Evolutionary conservation across 2,888 invertebrate species (phyloP).

Genomic region (Nomada fucata): DNA sequence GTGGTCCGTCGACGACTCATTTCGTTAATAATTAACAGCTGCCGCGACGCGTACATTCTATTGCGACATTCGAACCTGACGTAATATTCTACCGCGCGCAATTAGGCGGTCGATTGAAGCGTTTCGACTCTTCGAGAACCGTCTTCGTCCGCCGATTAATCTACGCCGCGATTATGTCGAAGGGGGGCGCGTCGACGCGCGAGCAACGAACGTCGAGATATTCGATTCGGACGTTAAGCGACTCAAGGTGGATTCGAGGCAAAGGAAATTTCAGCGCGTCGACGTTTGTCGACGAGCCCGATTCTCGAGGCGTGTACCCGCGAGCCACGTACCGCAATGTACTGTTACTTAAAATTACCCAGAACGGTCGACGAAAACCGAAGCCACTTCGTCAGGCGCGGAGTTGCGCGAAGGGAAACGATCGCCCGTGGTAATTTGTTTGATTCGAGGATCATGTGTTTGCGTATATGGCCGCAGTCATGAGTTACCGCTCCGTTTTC

Average conservation of each 20-base stretch:
- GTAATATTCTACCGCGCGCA: slow-evolving; percentile 11
- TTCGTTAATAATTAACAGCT: slow-evolving; percentile 51
- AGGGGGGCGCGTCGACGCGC: neutral
- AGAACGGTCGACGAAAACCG: neutral
- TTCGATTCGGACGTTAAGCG: no score
- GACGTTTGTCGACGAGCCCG: neutral
- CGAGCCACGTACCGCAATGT: neutral
- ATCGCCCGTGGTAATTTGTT: slow-evolving; percentile 53
- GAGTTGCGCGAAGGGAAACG: slow-evolving; percentile 28
- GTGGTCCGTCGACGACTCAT: slow-evolving; percentile 25
- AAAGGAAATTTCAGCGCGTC: neutral
- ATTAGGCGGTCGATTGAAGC: neutral
- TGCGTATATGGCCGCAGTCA: slow-evolving; percentile 41
- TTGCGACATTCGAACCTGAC: slow-evolving; percentile 13
- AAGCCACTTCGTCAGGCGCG: slow-evolving; percentile 5
- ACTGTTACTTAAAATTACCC: neutral
- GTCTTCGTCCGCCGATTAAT: neutral
- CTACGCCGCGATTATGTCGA: neutral
- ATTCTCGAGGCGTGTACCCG: neutral
- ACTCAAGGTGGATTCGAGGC: neutral
- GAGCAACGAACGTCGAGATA: neutral
- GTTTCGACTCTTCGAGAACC: no score
- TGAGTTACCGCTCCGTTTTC: slow-evolving; percentile 62
- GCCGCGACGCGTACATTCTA: slow-evolving; percentile 5
- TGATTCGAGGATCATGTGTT: slow-evolving; percentile 45